Percentiles rank a stretch among this genome's conserved stretches.
These are phyloP conservation scores for Luperina testacea DNA, from an alignment of 2,888 invertebrate species.

Conservation along the genomic window DNA sequence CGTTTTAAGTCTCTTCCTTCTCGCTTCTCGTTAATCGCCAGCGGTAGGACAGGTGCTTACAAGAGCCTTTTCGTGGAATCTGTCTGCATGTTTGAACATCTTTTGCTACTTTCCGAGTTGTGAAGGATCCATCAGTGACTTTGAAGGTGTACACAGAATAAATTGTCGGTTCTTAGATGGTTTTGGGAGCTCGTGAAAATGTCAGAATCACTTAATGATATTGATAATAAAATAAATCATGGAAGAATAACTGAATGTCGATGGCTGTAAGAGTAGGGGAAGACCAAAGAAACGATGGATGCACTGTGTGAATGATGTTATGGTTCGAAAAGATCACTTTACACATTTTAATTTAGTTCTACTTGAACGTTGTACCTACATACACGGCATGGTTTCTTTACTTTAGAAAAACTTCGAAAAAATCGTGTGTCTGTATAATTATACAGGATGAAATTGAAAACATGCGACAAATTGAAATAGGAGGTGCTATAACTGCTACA, in stretches of 20 bases:
- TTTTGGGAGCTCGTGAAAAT: background rate
- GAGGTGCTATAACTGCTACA: no score
- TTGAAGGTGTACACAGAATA: background rate
- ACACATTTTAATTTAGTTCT: constrained; percentile 16
- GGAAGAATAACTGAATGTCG: background rate
- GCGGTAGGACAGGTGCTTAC: no score
- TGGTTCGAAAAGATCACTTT: background rate
- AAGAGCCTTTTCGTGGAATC: background rate
- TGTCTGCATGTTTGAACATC: background rate
- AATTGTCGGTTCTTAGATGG: background rate
- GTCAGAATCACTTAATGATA: background rate
- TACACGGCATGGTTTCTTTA: background rate
- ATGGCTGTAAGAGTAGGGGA: no score
- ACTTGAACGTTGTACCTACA: background rate
- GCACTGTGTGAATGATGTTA: no score
- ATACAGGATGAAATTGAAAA: no score
- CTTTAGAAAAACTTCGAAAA: no score
- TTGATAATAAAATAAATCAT: background rate
- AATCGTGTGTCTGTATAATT: no score
- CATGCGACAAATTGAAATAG: no score
- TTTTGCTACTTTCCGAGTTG: background rate
- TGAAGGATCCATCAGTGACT: background rate
- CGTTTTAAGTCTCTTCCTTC: background rate
- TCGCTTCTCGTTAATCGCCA: background rate
- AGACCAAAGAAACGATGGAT: no score